A percentile compares a stretch with the other conserved stretches of the same genome.
Evolutionary conservation across 2,113 vertebrate genomes (phyloP).

Genomic region (Setophaga petechia): DNA sequence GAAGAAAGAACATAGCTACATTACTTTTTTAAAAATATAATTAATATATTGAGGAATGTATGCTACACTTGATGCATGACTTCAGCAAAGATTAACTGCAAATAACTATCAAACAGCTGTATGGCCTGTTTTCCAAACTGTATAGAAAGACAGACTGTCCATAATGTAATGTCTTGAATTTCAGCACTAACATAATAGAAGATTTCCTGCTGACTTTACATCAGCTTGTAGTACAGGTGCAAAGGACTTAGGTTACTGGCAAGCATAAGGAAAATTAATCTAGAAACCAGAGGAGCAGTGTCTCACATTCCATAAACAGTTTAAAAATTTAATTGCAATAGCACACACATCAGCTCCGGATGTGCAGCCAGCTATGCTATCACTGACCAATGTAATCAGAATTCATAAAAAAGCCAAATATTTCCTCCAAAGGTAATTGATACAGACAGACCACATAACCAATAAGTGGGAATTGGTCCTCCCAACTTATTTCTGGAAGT

Average conservation of each 20-base stretch:
- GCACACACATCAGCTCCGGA: conserved; percentile 4
- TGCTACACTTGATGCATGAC: conserved; percentile 2
- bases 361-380: neutral
- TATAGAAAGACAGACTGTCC: neutral
- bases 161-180: conserved; percentile 53
- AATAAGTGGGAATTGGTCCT: conserved; percentile 26
- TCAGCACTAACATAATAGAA: conserved; percentile 48
- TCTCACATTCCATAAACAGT: conserved; percentile 67
- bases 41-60: neutral
- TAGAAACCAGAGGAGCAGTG: conserved; percentile 61
- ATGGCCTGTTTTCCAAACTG: conserved; percentile 35
- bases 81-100: conserved; percentile 53
- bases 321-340: conserved; percentile 69
- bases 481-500: conserved; percentile 17
- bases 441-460: conserved; percentile 42
- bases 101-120: conserved; percentile 54
- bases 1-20: neutral
- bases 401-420: conserved; percentile 1
- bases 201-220: conserved; percentile 67
- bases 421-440: conserved; percentile 48
- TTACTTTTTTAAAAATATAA: neutral
- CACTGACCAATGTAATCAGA: conserved; percentile 25
- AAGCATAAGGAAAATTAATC: conserved; percentile 52
- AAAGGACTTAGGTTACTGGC: conserved; percentile 59
- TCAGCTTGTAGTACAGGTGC: conserved; percentile 65